A percentile compares a stretch with the other conserved stretches of the same genome.
Evolutionary conservation across 2,113 vertebrate species (phyloP).

Genomic region (Athene cunicularia): DNA sequence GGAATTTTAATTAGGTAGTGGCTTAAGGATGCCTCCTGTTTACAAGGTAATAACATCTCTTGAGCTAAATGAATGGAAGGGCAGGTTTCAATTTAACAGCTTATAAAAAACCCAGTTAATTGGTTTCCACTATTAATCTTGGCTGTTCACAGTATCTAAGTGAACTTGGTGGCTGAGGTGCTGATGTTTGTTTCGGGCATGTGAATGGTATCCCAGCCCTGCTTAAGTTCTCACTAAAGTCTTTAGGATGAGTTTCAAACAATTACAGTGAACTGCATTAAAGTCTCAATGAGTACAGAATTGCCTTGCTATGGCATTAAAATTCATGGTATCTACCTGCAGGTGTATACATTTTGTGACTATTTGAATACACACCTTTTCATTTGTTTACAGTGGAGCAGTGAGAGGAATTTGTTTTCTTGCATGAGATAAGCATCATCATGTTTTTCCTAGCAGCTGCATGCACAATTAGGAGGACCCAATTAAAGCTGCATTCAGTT

Average conservation of each 20-base stretch:
- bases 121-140: background rate
- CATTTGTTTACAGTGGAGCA: background rate
- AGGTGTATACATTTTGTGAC: background rate
- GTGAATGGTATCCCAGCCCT: background rate
- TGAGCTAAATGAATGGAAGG: background rate
- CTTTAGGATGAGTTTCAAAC: background rate
- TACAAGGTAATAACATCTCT: background rate
- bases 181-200: background rate
- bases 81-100: background rate
- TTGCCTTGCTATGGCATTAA: background rate
- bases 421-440: background rate
- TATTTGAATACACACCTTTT: background rate
- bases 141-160: background rate
- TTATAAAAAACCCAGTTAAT: background rate
- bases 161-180: background rate
- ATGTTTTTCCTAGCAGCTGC: slow-evolving; percentile 14
- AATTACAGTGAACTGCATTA: background rate
- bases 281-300: background rate
- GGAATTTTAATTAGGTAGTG: slow-evolving; percentile 29
- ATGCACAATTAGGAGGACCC: slow-evolving; percentile 16
- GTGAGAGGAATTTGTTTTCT: slow-evolving; percentile 9
- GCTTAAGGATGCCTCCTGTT: slow-evolving; percentile 11
- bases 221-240: background rate
- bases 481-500: slow-evolving; percentile 26
- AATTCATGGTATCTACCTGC: background rate